Percentiles rank a stretch among this genome's conserved stretches.
These are phyloP conservation scores for Colostygia pectinataria DNA, from an alignment of 2,888 invertebrate species.

Conservation along the genomic window DNA sequence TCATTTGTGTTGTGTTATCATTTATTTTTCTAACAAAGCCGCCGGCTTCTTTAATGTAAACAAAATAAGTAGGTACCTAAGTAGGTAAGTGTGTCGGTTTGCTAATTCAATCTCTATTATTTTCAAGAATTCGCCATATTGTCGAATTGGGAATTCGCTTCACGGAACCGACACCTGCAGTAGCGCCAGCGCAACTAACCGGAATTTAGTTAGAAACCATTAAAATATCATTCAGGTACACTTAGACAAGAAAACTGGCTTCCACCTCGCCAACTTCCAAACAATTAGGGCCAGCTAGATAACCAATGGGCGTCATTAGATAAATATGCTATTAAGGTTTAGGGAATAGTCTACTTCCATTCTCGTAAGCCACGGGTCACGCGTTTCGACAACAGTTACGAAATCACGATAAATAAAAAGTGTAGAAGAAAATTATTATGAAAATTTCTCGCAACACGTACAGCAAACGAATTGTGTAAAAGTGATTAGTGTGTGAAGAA, in stretches of 20 bases:
- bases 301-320: constrained; percentile 61
- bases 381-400: constrained; percentile 23
- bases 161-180: constrained; percentile 9
- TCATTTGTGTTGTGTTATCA: no score
- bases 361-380: constrained; percentile 29
- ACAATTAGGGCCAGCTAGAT: constrained; percentile 64
- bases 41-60: not conserved
- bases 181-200: constrained; percentile 18
- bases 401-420: constrained; percentile 23
- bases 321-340: constrained; percentile 70
- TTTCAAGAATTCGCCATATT: constrained; percentile 1
- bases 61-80: not conserved
- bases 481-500: constrained; percentile 31
- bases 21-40: no score
- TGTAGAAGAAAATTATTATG: constrained; percentile 27
- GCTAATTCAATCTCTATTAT: constrained; percentile 4
- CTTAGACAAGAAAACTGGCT: no score
- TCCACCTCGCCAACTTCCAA: constrained; percentile 41
- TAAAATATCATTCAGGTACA: constrained; percentile 53
- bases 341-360: constrained; percentile 36
- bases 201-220: constrained; percentile 34
- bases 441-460: constrained; percentile 25
- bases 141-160: constrained; percentile 12
- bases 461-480: constrained; percentile 23
- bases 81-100: constrained; percentile 8